Conservation (phyloP, 2,113 vertebrate genomes). For the Gallinago paraguaiae region DNA sequence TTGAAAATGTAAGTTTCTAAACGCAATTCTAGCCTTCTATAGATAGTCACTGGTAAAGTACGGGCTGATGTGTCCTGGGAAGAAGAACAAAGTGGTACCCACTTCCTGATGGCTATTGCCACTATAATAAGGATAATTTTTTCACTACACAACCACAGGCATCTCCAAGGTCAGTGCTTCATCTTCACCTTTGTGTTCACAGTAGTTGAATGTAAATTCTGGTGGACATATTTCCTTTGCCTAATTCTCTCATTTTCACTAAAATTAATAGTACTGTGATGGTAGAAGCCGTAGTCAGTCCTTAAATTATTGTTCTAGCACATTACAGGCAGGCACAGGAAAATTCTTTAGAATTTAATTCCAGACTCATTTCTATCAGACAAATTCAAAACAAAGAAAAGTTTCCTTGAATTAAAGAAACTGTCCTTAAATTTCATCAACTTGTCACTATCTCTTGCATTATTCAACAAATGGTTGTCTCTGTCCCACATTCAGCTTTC, state of each 20-base stretch:
- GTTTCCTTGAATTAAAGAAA: background rate
- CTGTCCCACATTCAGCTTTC: background rate
- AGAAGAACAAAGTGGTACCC: background rate
- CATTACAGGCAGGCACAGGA: background rate
- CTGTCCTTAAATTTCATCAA: background rate
- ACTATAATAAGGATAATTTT: background rate
- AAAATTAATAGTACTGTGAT: background rate
- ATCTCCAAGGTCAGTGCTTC: background rate
- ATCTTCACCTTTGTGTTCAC: background rate
- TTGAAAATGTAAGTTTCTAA: background rate
- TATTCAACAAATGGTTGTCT: background rate
- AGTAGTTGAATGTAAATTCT: background rate
- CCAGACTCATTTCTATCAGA: background rate
- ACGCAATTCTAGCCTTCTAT: fast-evolving
- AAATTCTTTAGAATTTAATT: background rate
- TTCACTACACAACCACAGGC: background rate
- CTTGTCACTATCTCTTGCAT: background rate
- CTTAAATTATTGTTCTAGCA: background rate
- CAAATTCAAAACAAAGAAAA: background rate
- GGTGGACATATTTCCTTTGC: background rate
- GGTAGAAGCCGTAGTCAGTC: background rate
- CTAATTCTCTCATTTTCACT: background rate
- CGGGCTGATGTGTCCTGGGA: background rate
- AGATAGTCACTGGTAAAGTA: background rate
- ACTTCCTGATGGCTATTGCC: background rate